Conservation (phyloP, 2,888 invertebrate species). For the Meliscaeva auricollis region DNA sequence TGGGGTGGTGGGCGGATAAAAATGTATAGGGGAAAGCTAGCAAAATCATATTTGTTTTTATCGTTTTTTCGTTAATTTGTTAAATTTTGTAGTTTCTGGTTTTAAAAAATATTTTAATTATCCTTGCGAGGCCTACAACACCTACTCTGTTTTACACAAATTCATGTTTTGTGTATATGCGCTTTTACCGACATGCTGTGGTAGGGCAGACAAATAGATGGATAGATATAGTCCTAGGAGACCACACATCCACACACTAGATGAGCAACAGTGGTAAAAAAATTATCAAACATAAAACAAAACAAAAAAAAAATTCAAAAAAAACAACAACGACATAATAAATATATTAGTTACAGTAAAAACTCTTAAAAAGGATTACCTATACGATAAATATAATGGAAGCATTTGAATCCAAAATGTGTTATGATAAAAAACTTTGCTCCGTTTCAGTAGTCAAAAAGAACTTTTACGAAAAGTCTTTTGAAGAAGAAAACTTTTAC, state of each 20-base stretch:
- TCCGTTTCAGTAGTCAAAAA: too few relatives aligned
- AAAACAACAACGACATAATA: neutral
- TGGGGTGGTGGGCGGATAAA: too few relatives aligned
- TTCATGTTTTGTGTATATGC: neutral
- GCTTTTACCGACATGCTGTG: constrained; percentile 16
- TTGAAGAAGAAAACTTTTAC: too few relatives aligned
- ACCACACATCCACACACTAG: neutral
- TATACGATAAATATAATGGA: too few relatives aligned
- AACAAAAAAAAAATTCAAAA: neutral
- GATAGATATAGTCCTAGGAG: neutral
- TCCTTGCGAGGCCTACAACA: neutral
- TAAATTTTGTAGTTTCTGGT: constrained; percentile 45
- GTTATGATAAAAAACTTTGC: too few relatives aligned
- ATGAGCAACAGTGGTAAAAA: neutral
- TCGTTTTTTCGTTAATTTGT: constrained; percentile 43
- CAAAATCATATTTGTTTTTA: neutral
- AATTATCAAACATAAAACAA: neutral
- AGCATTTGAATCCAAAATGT: too few relatives aligned
- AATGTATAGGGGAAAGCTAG: too few relatives aligned
- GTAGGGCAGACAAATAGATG: neutral
- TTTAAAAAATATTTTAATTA: constrained; percentile 41
- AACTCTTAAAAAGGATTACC: neutral
- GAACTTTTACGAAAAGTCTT: too few relatives aligned
- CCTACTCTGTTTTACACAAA: neutral
- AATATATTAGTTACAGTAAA: neutral